Evolutionary conservation across 2,888 invertebrate species (phyloP), one percentile per base, ranked within the genome.

Genomic region (Tineola bisselliella): DNA sequence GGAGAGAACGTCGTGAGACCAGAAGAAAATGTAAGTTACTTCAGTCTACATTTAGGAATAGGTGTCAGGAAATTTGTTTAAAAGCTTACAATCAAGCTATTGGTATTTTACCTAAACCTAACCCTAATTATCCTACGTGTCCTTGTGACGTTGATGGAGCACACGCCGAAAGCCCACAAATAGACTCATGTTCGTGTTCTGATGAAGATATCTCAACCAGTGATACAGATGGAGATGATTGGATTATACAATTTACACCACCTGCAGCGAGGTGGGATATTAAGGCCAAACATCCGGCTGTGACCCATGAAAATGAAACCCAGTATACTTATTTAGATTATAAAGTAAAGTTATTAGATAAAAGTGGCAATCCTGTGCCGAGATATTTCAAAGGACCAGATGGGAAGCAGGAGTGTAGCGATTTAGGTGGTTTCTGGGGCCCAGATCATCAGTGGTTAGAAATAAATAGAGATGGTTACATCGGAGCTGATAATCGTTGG

Each of bases 41-140:
- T 15, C 87, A 87, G 64, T 82, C 84, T 11, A 80, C 82, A 10
- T 87, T 87, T 64, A 74, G 79, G 63, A 83, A 86, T 59, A 81
- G 72, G 64, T 87, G 87, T 65, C 84, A 84, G 68, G 87, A 87
- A 65, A 87, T 87, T 64, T 87, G 87, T 68, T 66, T 84, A 13
- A 87, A 86, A 67, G 84, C 87, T 8, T 87, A 86, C 63, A 82
- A 86, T 66, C 86, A 86, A 73, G 81, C 87, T 0, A 80, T 86
- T 59, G 87, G 87, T 3, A 19, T 86, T 33, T 69, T 79, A 30
- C 84, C 87, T 17, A 66, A 81, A 44, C 79, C 82, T 3, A 77
- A 83, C 62, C 74, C 78, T 0, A 86, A 86, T 61, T 67, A 73
- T 61, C 84, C 84, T 0, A 74, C 77, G 17, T 87, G 87, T 62